Evolutionary conservation across 2,797 vertebrate genomes (phyloP).

Genomic region (Rhinatrema bivittatum): DNA sequence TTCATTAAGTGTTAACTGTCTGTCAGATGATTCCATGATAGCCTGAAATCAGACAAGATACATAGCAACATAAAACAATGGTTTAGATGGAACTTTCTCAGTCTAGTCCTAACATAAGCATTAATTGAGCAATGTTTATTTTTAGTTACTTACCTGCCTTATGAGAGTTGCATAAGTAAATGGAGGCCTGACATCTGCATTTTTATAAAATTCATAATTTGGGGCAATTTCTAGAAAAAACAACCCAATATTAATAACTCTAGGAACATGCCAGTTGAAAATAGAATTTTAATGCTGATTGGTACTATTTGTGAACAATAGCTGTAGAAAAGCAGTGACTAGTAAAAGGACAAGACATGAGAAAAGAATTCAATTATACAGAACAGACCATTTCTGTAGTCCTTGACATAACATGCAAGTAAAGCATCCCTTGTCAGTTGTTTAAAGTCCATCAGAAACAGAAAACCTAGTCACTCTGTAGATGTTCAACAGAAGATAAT

Average conservation of each 20-base stretch:
- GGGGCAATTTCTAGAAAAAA: constrained; percentile 94
- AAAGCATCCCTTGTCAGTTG: constrained; percentile 13
- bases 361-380: constrained; percentile 25
- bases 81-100: constrained; percentile 54
- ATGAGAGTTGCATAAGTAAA: constrained; percentile 99
- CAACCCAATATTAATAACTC: constrained; percentile 61
- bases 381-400: constrained; percentile 32
- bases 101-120: constrained; percentile 69
- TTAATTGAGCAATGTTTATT: constrained; percentile 87
- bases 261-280: too few species aligned
- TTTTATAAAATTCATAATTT: constrained; percentile 99
- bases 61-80: constrained; percentile 79
- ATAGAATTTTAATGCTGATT: too few species aligned
- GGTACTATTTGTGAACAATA: constrained; percentile 22
- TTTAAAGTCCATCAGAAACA: background rate
- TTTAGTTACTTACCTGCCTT: constrained; percentile 95
- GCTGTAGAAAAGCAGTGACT: constrained; percentile 26
- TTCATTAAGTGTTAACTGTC: constrained; percentile 99
- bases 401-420: constrained; percentile 10
- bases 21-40: constrained; percentile 97
- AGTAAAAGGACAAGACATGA: constrained; percentile 14
- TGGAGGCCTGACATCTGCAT: constrained; percentile 97
- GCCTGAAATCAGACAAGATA: constrained; percentile 90
- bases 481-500: constrained; percentile 7
- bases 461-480: constrained; percentile 15